Evolutionary conservation across 2,113 vertebrate genomes (phyloP), one percentile per base, ranked within the genome.

Genomic region (Aegithalos caudatus): DNA sequence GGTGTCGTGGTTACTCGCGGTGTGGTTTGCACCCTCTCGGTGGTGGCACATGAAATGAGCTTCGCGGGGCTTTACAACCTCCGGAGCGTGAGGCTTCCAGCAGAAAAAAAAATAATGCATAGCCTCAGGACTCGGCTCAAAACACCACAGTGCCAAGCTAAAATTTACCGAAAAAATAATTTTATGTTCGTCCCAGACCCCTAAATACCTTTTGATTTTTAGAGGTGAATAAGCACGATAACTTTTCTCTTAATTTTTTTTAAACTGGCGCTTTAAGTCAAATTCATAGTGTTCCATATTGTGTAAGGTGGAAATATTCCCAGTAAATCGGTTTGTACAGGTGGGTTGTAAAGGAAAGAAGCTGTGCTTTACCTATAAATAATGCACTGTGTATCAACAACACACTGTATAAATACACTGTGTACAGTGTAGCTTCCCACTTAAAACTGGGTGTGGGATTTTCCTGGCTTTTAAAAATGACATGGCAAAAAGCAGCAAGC

Each of bases 261-360:
- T 35, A 51, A 10, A 10, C 20, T 8, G 44, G 6, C 3, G 1
- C 11, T 77, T 73, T 10, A 17, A 9, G 5, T 79, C 1, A 0
- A 40, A 11, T 18, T 61, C 4, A 1, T 38, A 14, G 20, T 22
- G 9, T 20, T 45, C 6, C 21, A 0, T 47, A 3, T 62, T 56
- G 25, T 20, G 6, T 7, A 14, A 69, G 1, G 11, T 40, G 14
- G 13, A 61, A 44, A 22, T 66, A 60, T 8, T 47, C 15, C 27
- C 9, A n/a, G n/a, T 69, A 72, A 82, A 44, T 58, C 22, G 57
- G 27, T n/a, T 10, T n/a, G n/a, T 72, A 13, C 33, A 50, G 31
- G 45, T 85, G 70, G 83, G 37, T 42, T 80, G 27, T 28, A 54
- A 33, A 50, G 33, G 19, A 56, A 81, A 15, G 45, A 61, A 50